Evolutionary conservation across 30 jellyfish, hydroid and myxozoan species (phyloP).

Genomic region (Hydractinia symbiolongicarpus): DNA sequence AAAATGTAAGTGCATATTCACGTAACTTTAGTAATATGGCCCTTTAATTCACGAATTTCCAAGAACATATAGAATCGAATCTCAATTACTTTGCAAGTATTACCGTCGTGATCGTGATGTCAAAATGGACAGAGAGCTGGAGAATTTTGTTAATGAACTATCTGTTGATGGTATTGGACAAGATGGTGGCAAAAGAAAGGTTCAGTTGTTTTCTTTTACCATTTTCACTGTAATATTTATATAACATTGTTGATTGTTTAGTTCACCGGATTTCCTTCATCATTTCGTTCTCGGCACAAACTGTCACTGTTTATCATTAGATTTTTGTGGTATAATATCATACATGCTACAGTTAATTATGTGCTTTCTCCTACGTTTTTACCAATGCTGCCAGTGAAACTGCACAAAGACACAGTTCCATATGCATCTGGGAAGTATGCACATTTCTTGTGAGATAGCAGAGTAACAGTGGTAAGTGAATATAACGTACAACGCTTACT

Average conservation of each 20-base stretch:
- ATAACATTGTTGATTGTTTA: background rate
- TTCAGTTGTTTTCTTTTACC: background rate
- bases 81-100: background rate
- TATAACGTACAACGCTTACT: background rate
- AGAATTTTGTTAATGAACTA: slow-evolving; percentile 49
- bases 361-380: slow-evolving; percentile 47
- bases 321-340: slow-evolving; percentile 51
- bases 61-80: background rate
- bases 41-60: background rate
- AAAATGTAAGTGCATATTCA: slow-evolving; percentile 35
- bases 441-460: background rate
- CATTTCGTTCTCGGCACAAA: slow-evolving; percentile 20
- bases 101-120: slow-evolving; percentile 17
- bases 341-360: slow-evolving; percentile 65
- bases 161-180: slow-evolving; percentile 53
- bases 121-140: slow-evolving; percentile 49
- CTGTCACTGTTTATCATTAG: slow-evolving; percentile 39
- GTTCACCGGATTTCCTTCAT: slow-evolving; percentile 65
- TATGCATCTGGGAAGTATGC: background rate
- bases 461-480: slow-evolving; percentile 1
- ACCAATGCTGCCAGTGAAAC: slow-evolving; percentile 65
- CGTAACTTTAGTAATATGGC: background rate
- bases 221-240: background rate
- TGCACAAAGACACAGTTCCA: slow-evolving; percentile 20
- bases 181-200: slow-evolving; percentile 73